A percentile compares a stretch with the other conserved stretches of the same genome.
phyloP scores from a whole-genome alignment of 2,888 invertebrate genomes.

The Meghimatium bilineatum region DNA sequence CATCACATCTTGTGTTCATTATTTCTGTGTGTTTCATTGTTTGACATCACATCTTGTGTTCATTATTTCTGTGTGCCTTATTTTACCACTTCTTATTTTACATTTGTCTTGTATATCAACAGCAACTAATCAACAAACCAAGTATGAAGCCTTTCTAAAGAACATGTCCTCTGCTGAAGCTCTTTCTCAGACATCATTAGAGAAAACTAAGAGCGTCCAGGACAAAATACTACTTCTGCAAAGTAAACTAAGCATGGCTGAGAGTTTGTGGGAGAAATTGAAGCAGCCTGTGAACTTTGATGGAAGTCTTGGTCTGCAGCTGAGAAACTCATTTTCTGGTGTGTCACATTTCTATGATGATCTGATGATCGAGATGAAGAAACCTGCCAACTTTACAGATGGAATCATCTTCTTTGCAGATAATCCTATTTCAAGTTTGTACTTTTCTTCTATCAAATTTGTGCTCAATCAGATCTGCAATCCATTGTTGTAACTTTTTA shows the following conservation, averaged over 20 bases:
- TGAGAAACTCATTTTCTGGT: conserved; percentile 49
- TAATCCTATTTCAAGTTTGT: conserved; percentile 47
- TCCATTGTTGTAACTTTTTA: too few relatives aligned
- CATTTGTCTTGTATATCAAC: not conserved
- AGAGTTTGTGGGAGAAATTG: conserved; percentile 19
- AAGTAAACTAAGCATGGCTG: conserved; percentile 38
- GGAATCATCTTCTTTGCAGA: conserved; percentile 60
- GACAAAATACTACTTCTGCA: conserved; percentile 37
- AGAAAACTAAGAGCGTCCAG: not conserved
- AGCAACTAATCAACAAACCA: conserved; percentile 1
- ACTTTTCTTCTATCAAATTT: not conserved
- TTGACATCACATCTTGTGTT: too few relatives aligned
- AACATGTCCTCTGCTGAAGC: conserved; percentile 9
- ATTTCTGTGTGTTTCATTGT: too few relatives aligned
- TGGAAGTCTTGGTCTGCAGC: conserved; percentile 43
- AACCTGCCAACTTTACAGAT: conserved; percentile 31
- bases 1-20: too few relatives aligned
- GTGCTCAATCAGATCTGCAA: too few relatives aligned
- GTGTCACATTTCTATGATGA: conserved; percentile 48
- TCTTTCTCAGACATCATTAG: not conserved
- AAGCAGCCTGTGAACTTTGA: conserved; percentile 57
- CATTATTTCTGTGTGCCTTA: not conserved
- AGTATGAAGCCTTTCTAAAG: conserved; percentile 20
- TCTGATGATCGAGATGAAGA: conserved; percentile 56
- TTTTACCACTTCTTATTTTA: not conserved